These are phyloP conservation scores for Cheilosia vulpina DNA, from an alignment of 2,888 invertebrate species.

Conservation along the genomic window DNA sequence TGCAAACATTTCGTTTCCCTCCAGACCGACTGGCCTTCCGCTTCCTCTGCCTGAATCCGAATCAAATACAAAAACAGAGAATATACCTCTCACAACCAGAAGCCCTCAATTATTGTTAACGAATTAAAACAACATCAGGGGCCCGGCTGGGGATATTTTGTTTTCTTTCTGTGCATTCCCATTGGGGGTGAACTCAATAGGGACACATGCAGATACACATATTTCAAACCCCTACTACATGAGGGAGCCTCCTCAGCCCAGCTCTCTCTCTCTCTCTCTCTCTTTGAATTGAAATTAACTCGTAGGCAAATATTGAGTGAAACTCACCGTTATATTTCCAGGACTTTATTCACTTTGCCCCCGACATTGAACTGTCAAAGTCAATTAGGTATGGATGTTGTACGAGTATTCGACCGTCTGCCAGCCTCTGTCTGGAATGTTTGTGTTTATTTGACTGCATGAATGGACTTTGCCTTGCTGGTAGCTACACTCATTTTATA, in stretches of 20 bases:
- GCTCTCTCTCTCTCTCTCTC: neutral
- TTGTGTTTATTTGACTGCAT: slow-evolving; percentile 70
- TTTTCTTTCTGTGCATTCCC: neutral
- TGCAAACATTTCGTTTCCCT: neutral
- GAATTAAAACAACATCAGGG: slow-evolving; percentile 47
- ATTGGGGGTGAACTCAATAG: neutral
- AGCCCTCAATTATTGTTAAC: slow-evolving; percentile 51
- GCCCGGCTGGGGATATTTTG: neutral
- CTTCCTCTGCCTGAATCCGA: neutral
- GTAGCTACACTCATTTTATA: slow-evolving; percentile 59
- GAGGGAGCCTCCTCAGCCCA: no score
- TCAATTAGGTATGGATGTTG: slow-evolving; percentile 44
- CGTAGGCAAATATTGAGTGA: slow-evolving; percentile 58
- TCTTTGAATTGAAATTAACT: slow-evolving; percentile 37
- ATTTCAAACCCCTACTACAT: no score
- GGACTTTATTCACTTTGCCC: slow-evolving; percentile 60
- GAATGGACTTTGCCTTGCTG: slow-evolving; percentile 40
- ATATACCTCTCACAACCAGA: slow-evolving; percentile 8
- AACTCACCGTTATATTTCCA: slow-evolving; percentile 56
- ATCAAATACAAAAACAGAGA: slow-evolving; percentile 10
- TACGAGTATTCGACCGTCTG: neutral
- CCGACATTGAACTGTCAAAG: slow-evolving; percentile 53
- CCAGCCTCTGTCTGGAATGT: slow-evolving; percentile 7
- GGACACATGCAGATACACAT: neutral
- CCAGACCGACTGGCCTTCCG: neutral